phyloP scores from a whole-genome alignment of 1,140 invertebrate species.

The Musca domestica region DNA sequence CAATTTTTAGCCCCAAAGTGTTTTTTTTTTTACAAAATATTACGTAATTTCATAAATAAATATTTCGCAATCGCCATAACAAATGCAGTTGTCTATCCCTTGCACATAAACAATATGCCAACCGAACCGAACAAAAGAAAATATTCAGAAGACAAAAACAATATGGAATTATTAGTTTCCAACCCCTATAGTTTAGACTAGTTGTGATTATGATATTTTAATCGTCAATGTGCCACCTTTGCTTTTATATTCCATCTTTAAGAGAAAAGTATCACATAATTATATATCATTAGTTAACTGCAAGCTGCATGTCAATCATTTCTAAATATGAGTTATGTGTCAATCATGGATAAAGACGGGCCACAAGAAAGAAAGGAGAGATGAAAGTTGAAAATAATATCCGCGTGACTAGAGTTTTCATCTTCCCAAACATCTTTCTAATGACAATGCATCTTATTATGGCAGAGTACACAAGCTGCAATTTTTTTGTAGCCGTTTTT shows the following conservation, averaged over 20 bases:
- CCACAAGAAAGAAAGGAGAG: background rate
- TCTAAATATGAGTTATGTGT: background rate
- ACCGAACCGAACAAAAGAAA: no score
- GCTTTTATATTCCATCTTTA: background rate
- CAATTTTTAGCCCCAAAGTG: no score
- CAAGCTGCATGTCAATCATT: conserved; percentile 13
- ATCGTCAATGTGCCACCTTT: no score
- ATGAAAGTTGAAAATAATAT: background rate
- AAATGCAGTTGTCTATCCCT: no score
- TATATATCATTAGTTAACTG: background rate
- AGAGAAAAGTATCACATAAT: conserved; percentile 15
- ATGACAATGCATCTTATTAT: conserved; percentile 9
- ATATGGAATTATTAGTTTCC: no score
- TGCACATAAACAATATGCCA: no score
- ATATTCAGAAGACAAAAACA: no score
- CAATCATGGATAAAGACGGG: background rate
- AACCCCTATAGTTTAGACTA: no score
- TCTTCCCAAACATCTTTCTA: background rate
- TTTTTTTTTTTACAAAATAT: no score
- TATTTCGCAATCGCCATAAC: no score
- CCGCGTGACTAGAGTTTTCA: background rate
- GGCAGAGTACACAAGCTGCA: background rate
- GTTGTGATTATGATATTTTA: no score
- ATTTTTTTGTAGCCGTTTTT: background rate
- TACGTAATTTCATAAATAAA: no score